Evolutionary conservation across 2,113 vertebrate species (phyloP).

Genomic region (Anhinga anhinga): DNA sequence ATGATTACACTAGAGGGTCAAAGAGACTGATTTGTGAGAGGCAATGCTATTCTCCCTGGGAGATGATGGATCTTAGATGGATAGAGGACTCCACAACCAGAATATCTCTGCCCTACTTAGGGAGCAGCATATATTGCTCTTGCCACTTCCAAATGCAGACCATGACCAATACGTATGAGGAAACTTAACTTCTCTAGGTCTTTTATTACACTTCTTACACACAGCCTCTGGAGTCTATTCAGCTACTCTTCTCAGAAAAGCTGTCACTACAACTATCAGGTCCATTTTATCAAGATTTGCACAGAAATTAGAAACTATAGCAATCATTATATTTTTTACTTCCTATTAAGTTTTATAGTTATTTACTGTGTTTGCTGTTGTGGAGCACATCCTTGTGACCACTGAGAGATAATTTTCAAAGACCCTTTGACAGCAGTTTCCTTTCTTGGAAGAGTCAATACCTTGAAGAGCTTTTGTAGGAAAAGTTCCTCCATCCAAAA

Average conservation of each 20-base stretch:
- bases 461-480: background rate
- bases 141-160: background rate
- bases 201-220: background rate
- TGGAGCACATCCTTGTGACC: background rate
- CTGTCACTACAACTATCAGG: background rate
- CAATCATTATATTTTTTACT: background rate
- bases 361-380: background rate
- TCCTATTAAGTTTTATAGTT: background rate
- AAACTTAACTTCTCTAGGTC: background rate
- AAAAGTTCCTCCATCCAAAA: background rate
- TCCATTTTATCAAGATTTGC: background rate
- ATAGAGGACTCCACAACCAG: conserved; percentile 11
- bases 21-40: conserved; percentile 50
- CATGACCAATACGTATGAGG: background rate
- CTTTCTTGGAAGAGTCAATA: background rate
- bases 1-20: conserved; percentile 62
- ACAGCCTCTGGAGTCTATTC: background rate
- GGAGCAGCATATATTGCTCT: background rate
- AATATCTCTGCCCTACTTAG: conserved; percentile 13
- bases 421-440: background rate
- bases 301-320: background rate
- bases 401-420: background rate
- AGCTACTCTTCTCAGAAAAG: background rate
- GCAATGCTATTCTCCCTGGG: conserved; percentile 30
- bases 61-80: conserved; percentile 36